Evolutionary conservation across 2,888 invertebrate species (phyloP), one percentile per base, ranked within the genome.

Genomic region (Trichacis sp.): DNA sequence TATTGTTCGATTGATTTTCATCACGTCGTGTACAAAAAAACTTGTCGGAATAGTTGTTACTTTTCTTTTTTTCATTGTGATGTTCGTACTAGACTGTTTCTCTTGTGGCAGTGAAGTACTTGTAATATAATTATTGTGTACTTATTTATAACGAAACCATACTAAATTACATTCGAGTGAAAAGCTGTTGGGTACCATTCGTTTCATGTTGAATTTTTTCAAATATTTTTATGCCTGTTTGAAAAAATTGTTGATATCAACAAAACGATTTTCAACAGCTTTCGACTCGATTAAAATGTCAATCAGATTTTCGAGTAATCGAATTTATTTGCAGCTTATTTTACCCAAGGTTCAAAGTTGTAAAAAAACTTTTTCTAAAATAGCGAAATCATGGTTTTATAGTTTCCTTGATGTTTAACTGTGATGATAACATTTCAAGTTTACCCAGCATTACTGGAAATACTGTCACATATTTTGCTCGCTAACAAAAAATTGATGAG

Each of bases 391-490:
- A 29, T 29, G 56, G 33, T 29, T 56, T 61, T 18, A 56, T 61
- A 4, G 55, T 46, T 43, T 46, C 3, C 17, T 38, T 52, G 52
- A 60, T 49, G 42, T 38, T 50, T 36, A 42, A 69, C 55, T 64
- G 58, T 64, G 69, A 69, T 68, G 67, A 51, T 53, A 64, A 60
- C 57, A 71, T 61, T 46, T 46, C 46, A 46, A 11, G 24, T 46
- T 12, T 24, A 46, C 24, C 46, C 24, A 29, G 24, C 46, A 24
- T 24, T 12, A 46, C 8, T 24, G 57, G 40, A 40, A 50, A 69
- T 61, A 63, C 61, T 70, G 69, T 72, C 73, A 71, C 69, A 72
- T 70, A 74, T 71, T 71, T 71, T 72, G 70, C 71, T 71, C 69
- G 68, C 71, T 66, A 73, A 72, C 72, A 74, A 79, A n/a, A n/a